A percentile compares a stretch with the other conserved stretches of the same genome.
Conservation (phyloP, 2,888 invertebrate species). For the Caenorhabditis sp. region DNA sequence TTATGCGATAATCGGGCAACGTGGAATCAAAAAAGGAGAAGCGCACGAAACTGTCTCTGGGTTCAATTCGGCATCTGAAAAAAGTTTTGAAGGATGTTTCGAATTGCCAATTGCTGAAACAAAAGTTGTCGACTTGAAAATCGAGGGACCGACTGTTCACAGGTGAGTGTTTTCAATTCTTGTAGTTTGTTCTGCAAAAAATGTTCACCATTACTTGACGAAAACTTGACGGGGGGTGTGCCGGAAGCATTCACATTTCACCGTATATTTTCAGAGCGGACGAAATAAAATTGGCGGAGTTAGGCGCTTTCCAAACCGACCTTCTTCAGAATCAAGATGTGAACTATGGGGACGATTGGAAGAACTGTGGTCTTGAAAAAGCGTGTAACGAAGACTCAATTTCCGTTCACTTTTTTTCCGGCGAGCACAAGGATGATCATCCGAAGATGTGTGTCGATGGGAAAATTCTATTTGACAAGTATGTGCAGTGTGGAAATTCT, state of each 20-base stretch:
- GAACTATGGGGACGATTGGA: slow-evolving; percentile 61
- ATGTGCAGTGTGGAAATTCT: neutral
- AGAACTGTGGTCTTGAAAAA: slow-evolving; percentile 66
- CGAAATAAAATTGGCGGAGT: slow-evolving; percentile 66
- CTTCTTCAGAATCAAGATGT: slow-evolving; percentile 41
- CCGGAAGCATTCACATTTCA: too few relatives aligned
- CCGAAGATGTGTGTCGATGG: slow-evolving; percentile 86
- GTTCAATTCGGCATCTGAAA: neutral
- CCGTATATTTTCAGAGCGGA: too few relatives aligned
- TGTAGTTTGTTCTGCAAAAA: neutral
- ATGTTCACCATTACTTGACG: too few relatives aligned
- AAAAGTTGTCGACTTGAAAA: slow-evolving; percentile 48
- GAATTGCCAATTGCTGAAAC: slow-evolving; percentile 72
- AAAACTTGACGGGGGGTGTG: too few relatives aligned
- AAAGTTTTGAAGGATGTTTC: slow-evolving; percentile 67
- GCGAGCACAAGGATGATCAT: slow-evolving; percentile 85
- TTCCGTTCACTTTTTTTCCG: slow-evolving; percentile 78
- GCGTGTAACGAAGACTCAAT: slow-evolving; percentile 65
- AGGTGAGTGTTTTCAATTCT: slow-evolving; percentile 8
- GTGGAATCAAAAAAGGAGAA: slow-evolving; percentile 66
- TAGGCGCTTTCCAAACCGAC: slow-evolving; percentile 54
- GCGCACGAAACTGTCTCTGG: slow-evolving; percentile 64
- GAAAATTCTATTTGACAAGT: slow-evolving; percentile 77
- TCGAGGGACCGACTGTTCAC: slow-evolving; percentile 33
- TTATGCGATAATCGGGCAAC: slow-evolving; percentile 70